phyloP scores from a whole-genome alignment of 23 tunicate genomes.

The Clavelina lepadiformis region DNA sequence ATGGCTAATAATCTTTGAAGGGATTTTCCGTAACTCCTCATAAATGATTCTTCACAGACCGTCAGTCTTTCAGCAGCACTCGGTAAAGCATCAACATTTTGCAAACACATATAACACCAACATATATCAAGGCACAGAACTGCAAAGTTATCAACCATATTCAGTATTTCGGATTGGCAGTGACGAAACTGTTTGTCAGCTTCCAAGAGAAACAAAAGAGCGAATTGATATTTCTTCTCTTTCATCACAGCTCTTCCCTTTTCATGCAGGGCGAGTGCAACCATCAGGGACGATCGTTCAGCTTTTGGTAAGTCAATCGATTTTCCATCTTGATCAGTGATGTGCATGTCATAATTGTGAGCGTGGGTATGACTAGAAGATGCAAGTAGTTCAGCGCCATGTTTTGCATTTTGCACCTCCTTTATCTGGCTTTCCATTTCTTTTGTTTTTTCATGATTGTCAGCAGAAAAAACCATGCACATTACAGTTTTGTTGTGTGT shows the following conservation, averaged over 20 bases:
- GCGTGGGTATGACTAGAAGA: slow-evolving; percentile 11
- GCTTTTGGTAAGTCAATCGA: slow-evolving; percentile 58
- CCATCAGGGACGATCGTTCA: slow-evolving; percentile 54
- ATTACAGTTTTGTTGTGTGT: slow-evolving; percentile 55
- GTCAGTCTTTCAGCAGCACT: slow-evolving; percentile 45
- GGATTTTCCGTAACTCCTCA: slow-evolving; percentile 65
- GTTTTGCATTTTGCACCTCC: slow-evolving; percentile 45
- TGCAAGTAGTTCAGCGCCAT: slow-evolving; percentile 75
- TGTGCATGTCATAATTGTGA: slow-evolving; percentile 32
- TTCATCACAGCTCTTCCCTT: slow-evolving; percentile 49
- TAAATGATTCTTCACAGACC: slow-evolving; percentile 55
- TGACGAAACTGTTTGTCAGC: slow-evolving; percentile 65
- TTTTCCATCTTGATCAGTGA: slow-evolving; percentile 76
- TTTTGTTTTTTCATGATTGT: slow-evolving; percentile 14
- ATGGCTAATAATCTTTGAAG: slow-evolving; percentile 60
- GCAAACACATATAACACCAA: slow-evolving; percentile 76
- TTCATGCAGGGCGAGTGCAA: slow-evolving; percentile 72
- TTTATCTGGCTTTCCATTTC: slow-evolving; percentile 48
- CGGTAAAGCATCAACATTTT: slow-evolving; percentile 66
- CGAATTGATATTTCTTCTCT: slow-evolving; percentile 56
- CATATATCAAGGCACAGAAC: slow-evolving; percentile 69
- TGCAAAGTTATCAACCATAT: slow-evolving; percentile 84
- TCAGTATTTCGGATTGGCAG: slow-evolving; percentile 60
- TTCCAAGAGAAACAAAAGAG: slow-evolving; percentile 67
- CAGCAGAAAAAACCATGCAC: slow-evolving; percentile 43